Evolutionary conservation across 2,888 invertebrate genomes (phyloP).

Genomic region (Lapara coniferarum): DNA sequence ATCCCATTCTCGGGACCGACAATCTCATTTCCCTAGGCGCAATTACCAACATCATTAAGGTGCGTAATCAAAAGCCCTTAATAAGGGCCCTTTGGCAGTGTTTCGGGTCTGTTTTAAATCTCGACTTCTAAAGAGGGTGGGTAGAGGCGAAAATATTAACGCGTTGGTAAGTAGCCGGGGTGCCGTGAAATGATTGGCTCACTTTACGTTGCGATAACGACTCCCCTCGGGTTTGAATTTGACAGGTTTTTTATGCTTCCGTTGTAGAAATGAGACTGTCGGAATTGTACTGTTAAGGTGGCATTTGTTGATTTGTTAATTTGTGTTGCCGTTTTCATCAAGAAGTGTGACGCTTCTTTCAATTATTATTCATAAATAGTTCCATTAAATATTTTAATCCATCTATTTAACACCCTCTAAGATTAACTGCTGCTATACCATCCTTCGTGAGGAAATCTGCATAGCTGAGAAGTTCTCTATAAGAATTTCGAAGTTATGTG

Average conservation of each 20-base stretch:
- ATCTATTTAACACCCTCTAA: too few species aligned
- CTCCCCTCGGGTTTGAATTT: slow-evolving; percentile 32
- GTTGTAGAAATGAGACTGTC: background rate
- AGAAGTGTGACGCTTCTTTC: background rate
- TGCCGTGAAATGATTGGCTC: slow-evolving; percentile 56
- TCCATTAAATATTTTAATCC: too few species aligned
- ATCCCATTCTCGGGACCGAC: background rate
- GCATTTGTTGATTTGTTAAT: slow-evolving; percentile 19
- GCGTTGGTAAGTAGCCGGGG: slow-evolving; percentile 43
- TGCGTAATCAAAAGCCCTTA: slow-evolving; percentile 26
- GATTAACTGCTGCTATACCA: too few species aligned
- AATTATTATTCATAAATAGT: background rate
- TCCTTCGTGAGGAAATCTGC: too few species aligned
- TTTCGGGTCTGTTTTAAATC: slow-evolving; percentile 20
- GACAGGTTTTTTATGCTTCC: slow-evolving; percentile 21
- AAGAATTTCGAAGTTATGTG: too few species aligned
- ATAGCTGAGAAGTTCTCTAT: too few species aligned
- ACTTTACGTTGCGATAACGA: slow-evolving; percentile 53
- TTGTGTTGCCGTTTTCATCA: slow-evolving; percentile 9
- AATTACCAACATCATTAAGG: slow-evolving; percentile 20
- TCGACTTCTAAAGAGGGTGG: slow-evolving; percentile 31
- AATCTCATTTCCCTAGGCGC: slow-evolving; percentile 12
- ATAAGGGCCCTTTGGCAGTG: slow-evolving; percentile 7
- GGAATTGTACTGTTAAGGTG: background rate
- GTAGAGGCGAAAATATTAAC: slow-evolving; percentile 51